These are phyloP conservation scores for Cuculus canorus DNA, from an alignment of 2,797 vertebrate genomes.

Conservation along the genomic window DNA sequence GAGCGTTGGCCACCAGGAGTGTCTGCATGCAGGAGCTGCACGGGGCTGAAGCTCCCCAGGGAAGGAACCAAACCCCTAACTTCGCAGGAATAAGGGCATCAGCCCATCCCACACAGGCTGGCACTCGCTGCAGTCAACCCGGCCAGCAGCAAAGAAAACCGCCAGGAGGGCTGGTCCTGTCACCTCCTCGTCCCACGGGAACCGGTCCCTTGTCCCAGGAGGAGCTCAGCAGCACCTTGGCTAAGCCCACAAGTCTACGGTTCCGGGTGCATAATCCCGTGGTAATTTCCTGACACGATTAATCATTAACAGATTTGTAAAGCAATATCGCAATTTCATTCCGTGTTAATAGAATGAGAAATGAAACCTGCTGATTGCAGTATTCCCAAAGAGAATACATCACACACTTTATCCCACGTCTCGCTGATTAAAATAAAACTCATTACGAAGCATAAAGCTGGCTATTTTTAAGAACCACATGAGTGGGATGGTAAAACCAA, in stretches of 20 bases:
- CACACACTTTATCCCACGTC: neutral
- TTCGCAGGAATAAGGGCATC: fast-evolving
- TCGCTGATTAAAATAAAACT: conserved; percentile 37
- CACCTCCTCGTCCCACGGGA: neutral
- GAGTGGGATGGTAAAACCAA: neutral
- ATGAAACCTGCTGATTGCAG: conserved; percentile 25
- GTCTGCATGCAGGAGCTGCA: neutral
- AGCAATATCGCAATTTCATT: conserved; percentile 1
- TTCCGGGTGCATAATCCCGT: fast-evolving
- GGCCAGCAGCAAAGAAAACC: neutral
- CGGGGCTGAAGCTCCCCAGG: no score
- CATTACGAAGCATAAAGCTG: neutral
- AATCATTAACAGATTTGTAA: neutral
- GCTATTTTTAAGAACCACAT: neutral
- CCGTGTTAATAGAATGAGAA: conserved; percentile 12
- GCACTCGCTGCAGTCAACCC: fast-evolving
- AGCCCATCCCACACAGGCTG: fast-evolving
- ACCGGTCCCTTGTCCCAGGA: fast-evolving
- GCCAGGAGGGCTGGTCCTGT: fast-evolving
- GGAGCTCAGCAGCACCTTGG: neutral
- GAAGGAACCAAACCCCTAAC: no score
- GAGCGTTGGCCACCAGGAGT: no score
- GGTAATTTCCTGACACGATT: neutral
- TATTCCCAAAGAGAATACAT: neutral
- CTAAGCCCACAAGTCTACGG: fast-evolving